Conservation (phyloP, 2,888 invertebrate genomes). For the Petrolisthes cinctipes region DNA sequence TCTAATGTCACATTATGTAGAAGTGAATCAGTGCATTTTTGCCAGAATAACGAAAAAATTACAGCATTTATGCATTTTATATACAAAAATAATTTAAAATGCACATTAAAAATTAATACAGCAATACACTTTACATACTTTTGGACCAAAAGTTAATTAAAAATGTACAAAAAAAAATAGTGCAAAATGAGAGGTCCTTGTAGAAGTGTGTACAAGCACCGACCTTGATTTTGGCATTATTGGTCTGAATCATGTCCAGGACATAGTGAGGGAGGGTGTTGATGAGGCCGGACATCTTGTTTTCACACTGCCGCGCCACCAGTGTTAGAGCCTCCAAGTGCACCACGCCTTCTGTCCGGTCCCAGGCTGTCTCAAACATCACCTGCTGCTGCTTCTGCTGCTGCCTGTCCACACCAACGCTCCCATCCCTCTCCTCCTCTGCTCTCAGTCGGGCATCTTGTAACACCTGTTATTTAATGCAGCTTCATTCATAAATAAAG, state of each 20-base stretch:
- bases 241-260: conserved; percentile 26
- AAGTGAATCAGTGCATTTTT: no score
- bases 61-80: no score
- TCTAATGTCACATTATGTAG: no score
- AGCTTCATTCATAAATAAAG: neutral
- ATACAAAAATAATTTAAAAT: no score
- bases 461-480: conserved; percentile 29
- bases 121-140: no score
- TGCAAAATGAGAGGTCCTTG: no score
- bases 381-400: neutral
- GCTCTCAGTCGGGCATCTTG: conserved; percentile 60
- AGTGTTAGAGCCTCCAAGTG: conserved; percentile 62
- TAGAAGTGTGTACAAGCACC: no score
- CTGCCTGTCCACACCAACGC: neutral
- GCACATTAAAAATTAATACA: no score
- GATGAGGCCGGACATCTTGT: conserved; percentile 37
- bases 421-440: conserved; percentile 30
- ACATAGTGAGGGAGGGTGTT: conserved; percentile 43
- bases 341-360: conserved; percentile 52
- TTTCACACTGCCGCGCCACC: conserved; percentile 58
- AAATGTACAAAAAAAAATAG: no score
- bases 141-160: no score
- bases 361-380: conserved; percentile 51
- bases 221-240: conserved; percentile 55
- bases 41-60: no score